Evolutionary conservation across 2,113 vertebrate genomes (phyloP).

Genomic region (Hemiscyllium ocellatum): DNA sequence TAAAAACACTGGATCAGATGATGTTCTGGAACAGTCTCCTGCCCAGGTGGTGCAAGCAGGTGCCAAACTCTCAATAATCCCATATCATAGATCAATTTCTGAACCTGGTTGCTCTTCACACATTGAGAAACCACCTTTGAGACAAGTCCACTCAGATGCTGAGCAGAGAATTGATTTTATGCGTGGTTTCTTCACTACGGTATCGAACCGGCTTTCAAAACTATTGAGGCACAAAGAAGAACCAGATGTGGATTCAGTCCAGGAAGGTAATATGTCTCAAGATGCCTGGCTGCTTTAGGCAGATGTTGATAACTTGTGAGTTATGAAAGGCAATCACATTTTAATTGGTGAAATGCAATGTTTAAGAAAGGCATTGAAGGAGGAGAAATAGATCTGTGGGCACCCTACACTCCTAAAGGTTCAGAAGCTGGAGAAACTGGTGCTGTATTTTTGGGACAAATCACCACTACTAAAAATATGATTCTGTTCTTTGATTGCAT

Average conservation of each 20-base stretch:
- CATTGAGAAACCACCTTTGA: background rate
- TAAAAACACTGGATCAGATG: slow-evolving; percentile 38
- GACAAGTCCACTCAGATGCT: slow-evolving; percentile 34
- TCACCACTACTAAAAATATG: background rate
- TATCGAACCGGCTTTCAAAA: slow-evolving; percentile 46
- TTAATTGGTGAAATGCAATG: background rate
- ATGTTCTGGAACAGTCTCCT: slow-evolving; percentile 36
- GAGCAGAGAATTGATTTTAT: slow-evolving; percentile 38
- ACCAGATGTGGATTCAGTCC: background rate
- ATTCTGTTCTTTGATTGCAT: background rate
- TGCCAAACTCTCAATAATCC: slow-evolving; percentile 39
- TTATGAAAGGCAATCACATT: background rate
- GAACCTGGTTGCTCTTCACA: slow-evolving; percentile 40
- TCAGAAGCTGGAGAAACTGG: background rate
- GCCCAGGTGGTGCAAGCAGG: slow-evolving; percentile 14
- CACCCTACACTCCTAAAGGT: background rate
- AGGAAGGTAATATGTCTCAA: slow-evolving; percentile 48
- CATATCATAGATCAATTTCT: slow-evolving; percentile 50
- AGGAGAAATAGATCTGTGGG: background rate
- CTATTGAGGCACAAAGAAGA: slow-evolving; percentile 43
- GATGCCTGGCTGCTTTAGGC: background rate
- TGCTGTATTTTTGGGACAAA: background rate
- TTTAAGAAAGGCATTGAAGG: background rate
- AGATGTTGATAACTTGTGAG: background rate
- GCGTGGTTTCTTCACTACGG: slow-evolving; percentile 44